Conservation (phyloP, 1,140 invertebrate genomes). For the Paramacrobiotus metropolitanus region DNA sequence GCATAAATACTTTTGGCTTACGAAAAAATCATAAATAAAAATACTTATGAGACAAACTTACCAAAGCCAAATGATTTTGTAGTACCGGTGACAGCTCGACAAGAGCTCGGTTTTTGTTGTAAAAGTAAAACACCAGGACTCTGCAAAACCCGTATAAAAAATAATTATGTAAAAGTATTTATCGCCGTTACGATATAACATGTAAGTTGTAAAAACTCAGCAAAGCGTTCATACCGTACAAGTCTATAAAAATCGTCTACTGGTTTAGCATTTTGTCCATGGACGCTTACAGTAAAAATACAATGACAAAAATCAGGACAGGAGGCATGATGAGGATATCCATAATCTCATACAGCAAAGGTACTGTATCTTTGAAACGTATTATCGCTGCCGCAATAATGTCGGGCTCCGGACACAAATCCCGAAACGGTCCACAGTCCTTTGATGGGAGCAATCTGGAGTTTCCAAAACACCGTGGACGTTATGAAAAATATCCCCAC, state of each 20-base stretch:
- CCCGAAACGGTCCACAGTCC: neutral
- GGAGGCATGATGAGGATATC: neutral
- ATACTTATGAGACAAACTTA: neutral
- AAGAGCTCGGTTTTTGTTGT: neutral
- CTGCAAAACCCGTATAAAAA: neutral
- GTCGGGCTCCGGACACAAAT: neutral
- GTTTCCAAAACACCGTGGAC: too few relatives aligned
- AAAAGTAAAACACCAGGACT: neutral
- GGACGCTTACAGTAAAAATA: neutral
- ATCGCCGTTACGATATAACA: too few relatives aligned
- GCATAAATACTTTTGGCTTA: neutral
- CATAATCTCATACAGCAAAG: neutral
- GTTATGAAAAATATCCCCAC: too few relatives aligned
- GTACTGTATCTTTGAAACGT: neutral
- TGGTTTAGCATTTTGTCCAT: neutral
- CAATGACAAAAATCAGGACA: neutral
- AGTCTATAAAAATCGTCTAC: neutral
- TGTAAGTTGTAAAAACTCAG: too few relatives aligned
- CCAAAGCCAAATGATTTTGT: neutral
- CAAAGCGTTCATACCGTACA: too few relatives aligned
- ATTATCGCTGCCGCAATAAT: neutral
- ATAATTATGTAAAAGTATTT: too few relatives aligned
- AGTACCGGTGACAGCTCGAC: neutral
- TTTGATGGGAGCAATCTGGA: neutral
- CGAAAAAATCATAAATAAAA: neutral